Evolutionary conservation across 2,113 vertebrate species (phyloP), one percentile per base, ranked within the genome.

Genomic region (Syngnathoides biaculeatus): DNA sequence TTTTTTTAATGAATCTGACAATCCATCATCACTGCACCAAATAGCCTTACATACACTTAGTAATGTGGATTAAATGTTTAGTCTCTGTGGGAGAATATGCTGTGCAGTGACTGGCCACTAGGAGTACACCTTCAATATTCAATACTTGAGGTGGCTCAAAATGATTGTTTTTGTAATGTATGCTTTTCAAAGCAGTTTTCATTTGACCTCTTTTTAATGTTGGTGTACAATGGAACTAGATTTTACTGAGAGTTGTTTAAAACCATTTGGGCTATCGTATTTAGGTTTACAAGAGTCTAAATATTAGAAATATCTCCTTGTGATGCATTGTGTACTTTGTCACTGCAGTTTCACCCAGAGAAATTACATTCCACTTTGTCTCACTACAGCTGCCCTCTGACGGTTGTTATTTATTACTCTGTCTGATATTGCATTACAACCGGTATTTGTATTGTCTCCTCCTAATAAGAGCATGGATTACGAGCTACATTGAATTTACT

Each of bases 391-490:
- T 52, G 62, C 65, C 62, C n/a, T 64, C 52, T 48, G 53, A 60
- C 45, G 72, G 75, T 39, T 56, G 47, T 81, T 81, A 80, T 85
- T 80, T 82, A 85, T 76, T 81, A 74, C 81, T 42, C 56, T 68
- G 67, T 75, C 56, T 69, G 71, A 73, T 79, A 75, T 89, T 84
- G 75, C 87, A 80, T 80, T 78, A 79, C 81, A 73, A 79, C 75
- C 79, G 75, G 75, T 80, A 84, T 88, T 87, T 84, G 79, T 79
- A 58, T 58, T 75, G 74, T 78, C 72, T 71, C 57, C 60, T 78
- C 52, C 71, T 86, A 87, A 90, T 89, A 84, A 82, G 75, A 84
- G 71, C 79, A 78, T 84, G 84, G 81, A 88, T 86, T 87, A 80
- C 75, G 77, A 69, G 68, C 72, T 64, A 70, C 65, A 27, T 53